phyloP scores from a whole-genome alignment of 2,888 invertebrate genomes.

The Masnerella sp. region DNA sequence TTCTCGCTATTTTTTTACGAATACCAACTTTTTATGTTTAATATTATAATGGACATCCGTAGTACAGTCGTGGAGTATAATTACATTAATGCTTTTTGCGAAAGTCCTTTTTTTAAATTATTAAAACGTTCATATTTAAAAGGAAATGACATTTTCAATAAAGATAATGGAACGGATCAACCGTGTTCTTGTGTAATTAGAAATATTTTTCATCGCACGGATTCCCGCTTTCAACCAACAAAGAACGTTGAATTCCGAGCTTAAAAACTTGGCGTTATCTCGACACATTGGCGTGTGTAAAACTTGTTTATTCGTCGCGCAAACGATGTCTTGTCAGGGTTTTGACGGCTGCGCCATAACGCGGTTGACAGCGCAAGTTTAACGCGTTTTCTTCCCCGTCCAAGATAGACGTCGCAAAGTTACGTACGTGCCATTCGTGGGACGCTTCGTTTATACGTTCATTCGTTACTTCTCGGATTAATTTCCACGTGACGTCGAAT shows the following conservation, averaged over 20 bases:
- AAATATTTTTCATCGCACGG: no score
- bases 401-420: conserved; percentile 48
- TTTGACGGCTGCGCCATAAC: conserved; percentile 11
- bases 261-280: no score
- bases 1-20: no score
- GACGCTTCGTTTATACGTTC: conserved; percentile 47
- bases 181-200: no score
- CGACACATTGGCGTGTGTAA: no score
- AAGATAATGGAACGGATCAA: conserved; percentile 36
- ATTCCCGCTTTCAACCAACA: no score
- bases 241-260: no score
- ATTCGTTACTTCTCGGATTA: conserved; percentile 58
- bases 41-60: conserved; percentile 30
- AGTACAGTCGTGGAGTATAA: conserved; percentile 11
- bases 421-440: conserved; percentile 40
- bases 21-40: conserved; percentile 27
- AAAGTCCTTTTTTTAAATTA: conserved; percentile 31
- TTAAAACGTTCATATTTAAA: conserved; percentile 12
- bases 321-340: conserved; percentile 3
- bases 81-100: conserved; percentile 25
- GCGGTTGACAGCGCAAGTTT: conserved; percentile 41
- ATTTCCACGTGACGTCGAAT: conserved; percentile 57
- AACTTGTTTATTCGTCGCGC: background rate
- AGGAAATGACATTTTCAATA: conserved; percentile 28
- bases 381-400: conserved; percentile 22